Percentiles rank a stretch among this genome's conserved stretches.
Conservation (phyloP, 2,113 vertebrate genomes). For the Cavia porcellus region DNA sequence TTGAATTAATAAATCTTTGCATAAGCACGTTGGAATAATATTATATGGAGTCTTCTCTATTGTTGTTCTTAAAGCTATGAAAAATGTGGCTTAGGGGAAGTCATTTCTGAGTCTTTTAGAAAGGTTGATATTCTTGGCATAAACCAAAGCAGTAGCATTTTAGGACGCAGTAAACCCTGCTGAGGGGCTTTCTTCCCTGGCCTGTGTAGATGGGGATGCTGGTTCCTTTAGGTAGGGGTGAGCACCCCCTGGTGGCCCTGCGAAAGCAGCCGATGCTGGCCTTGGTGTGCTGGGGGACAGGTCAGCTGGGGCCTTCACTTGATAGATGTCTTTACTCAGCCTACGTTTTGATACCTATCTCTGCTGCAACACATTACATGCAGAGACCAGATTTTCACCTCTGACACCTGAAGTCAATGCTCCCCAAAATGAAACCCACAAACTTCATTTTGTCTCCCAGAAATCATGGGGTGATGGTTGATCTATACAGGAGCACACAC, state of each 20-base stretch:
- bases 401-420: not conserved
- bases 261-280: not conserved
- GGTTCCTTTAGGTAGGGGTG: not conserved
- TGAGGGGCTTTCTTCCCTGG: not conserved
- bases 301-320: rapidly evolving
- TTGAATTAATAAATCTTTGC: not conserved
- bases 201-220: not conserved
- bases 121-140: not conserved
- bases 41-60: not conserved
- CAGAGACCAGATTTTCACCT: not conserved
- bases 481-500: not conserved
- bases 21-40: not conserved
- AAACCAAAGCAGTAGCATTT: rapidly evolving
- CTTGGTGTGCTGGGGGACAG: too few relatives aligned
- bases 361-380: rapidly evolving
- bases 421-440: not conserved
- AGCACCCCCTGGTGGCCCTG: constrained; percentile 73
- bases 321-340: rapidly evolving
- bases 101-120: not conserved
- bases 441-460: not conserved
- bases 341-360: rapidly evolving
- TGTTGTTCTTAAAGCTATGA: not conserved
- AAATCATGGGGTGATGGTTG: not conserved
- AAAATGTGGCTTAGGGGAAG: not conserved
- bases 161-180: rapidly evolving